Conservation (phyloP, 1,140 invertebrate genomes). For the Eriosoma lanigerum region DNA sequence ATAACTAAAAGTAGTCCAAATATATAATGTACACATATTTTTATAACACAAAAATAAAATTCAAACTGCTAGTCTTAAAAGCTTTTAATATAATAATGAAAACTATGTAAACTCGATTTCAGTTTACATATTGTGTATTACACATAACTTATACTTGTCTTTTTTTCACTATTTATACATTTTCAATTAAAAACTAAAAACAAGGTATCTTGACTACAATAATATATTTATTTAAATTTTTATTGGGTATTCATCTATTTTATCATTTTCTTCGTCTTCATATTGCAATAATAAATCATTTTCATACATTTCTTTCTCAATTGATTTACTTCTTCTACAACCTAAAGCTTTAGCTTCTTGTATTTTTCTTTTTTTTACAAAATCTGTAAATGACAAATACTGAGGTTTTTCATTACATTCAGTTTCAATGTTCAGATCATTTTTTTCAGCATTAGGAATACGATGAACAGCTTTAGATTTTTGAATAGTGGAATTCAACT, state of each 20-base stretch:
- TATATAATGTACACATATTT: too few species aligned
- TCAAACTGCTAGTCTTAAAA: too few species aligned
- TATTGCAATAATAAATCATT: neutral
- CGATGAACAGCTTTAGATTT: conserved; percentile 43
- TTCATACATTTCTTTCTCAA: conserved; percentile 37
- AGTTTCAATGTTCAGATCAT: neutral
- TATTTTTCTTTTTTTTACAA: conserved; percentile 48
- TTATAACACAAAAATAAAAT: too few species aligned
- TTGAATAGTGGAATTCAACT: neutral
- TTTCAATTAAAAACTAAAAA: too few species aligned
- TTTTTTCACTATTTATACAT: too few species aligned
- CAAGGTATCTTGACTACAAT: too few species aligned
- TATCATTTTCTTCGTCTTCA: neutral
- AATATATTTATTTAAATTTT: conserved; percentile 30
- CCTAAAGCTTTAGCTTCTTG: conserved; percentile 29
- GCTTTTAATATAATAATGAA: too few species aligned
- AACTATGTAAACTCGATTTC: too few species aligned
- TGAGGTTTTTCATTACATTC: neutral
- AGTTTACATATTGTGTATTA: too few species aligned
- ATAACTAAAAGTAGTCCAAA: too few species aligned
- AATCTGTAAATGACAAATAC: conserved; percentile 42
- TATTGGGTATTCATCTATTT: conserved; percentile 30
- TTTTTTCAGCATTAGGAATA: neutral
- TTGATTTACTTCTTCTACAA: conserved; percentile 35
- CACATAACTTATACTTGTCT: too few species aligned